phyloP scores from a whole-genome alignment of 2,113 vertebrate species.

The Ceratotherium simum region DNA sequence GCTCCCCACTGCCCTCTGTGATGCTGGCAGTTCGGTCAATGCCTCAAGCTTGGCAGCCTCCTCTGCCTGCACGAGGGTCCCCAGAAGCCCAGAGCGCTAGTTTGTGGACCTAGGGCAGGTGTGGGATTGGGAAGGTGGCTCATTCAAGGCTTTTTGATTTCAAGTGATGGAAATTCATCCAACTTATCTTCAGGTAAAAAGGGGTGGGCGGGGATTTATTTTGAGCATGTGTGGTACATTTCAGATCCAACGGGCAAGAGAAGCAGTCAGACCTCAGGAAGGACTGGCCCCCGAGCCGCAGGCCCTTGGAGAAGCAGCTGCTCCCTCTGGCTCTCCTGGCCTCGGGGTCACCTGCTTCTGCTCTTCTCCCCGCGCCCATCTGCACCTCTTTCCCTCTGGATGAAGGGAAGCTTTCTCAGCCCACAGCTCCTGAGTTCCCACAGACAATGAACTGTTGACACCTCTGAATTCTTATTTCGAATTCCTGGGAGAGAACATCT shows the following conservation, averaged over 20 bases:
- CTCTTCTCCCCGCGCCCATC: not conserved
- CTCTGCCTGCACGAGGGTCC: accelerated
- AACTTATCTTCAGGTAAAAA: not conserved
- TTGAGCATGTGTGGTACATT: not conserved
- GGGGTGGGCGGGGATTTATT: not conserved
- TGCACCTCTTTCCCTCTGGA: not conserved
- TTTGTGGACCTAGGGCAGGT: not conserved
- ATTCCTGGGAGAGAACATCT: not conserved
- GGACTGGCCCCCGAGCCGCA: not conserved
- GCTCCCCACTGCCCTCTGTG: not conserved
- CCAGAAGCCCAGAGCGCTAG: not conserved
- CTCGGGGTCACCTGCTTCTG: too few relatives aligned
- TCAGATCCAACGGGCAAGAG: not conserved
- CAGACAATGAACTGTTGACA: too few relatives aligned
- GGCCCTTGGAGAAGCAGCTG: not conserved
- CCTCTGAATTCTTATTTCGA: not conserved
- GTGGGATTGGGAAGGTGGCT: not conserved
- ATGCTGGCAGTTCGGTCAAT: not conserved
- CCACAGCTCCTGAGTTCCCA: not conserved
- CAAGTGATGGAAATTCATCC: not conserved
- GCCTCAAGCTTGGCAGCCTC: not conserved
- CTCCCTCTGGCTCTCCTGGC: not conserved
- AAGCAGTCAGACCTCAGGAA: not conserved
- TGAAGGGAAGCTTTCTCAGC: not conserved
- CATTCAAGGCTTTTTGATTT: not conserved